Evolutionary conservation across 1,140 invertebrate genomes (phyloP).

Genomic region (Cataglyphis hispanica): DNA sequence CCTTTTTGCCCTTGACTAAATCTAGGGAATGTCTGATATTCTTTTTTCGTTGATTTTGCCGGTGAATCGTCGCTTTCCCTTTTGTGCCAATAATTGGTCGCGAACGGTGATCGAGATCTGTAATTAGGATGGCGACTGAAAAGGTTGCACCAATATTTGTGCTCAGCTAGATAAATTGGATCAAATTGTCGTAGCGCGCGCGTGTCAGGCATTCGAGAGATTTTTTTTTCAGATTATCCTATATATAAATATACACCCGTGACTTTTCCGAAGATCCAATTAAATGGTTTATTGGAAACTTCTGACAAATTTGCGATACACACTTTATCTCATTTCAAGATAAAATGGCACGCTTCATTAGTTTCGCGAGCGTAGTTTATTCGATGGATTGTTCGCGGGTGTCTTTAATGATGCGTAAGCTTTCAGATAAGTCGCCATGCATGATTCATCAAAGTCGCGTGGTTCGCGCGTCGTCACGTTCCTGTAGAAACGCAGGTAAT

Average conservation of each 20-base stretch:
- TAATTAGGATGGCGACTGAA: conserved; percentile 36
- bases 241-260: not conserved
- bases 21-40: not conserved
- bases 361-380: not conserved
- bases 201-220: conserved; percentile 14
- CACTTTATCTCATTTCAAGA: not conserved
- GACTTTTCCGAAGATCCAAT: conserved; percentile 29
- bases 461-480: conserved; percentile 46
- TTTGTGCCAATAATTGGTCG: conserved; percentile 61
- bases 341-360: conserved; percentile 7
- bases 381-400: conserved; percentile 2
- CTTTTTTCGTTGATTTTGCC: conserved; percentile 28
- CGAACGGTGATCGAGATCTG: conserved; percentile 41
- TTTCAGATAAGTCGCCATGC: conserved; percentile 39
- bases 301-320: not conserved
- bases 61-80: conserved; percentile 23
- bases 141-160: conserved; percentile 53
- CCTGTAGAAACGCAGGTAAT: conserved; percentile 64
- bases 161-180: conserved; percentile 58
- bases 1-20: not conserved
- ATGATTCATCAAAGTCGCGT: conserved; percentile 55
- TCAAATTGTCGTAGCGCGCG: conserved; percentile 30
- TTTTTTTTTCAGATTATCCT: conserved; percentile 37
- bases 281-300: conserved; percentile 9
- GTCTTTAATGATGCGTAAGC: conserved; percentile 53